Evolutionary conservation across 2,797 vertebrate genomes (phyloP).

Genomic region (Eospalax fontanierii): DNA sequence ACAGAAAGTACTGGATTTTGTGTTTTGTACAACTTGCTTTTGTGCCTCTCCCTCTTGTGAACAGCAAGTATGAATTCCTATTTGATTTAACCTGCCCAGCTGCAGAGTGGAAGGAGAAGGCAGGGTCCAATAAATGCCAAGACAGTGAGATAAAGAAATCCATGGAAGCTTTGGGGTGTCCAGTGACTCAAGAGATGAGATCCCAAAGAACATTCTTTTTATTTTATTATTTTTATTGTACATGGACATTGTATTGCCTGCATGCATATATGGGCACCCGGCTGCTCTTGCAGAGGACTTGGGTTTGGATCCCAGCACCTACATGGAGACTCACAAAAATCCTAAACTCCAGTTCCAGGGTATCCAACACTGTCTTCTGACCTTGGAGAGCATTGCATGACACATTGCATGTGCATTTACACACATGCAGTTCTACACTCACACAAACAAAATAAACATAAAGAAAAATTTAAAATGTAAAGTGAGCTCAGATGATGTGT

Average conservation of each 20-base stretch:
- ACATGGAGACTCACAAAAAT: no score
- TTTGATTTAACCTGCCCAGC: constrained; percentile 43
- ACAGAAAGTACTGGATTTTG: not conserved
- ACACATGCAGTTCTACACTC: no score
- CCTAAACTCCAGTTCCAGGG: no score
- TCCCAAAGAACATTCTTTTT: not conserved
- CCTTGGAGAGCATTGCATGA: no score
- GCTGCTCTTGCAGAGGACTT: no score
- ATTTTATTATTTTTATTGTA: no score
- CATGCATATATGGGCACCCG: no score
- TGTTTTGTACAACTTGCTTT: not conserved
- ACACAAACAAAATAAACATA: no score
- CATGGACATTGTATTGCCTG: no score
- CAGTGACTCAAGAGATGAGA: not conserved
- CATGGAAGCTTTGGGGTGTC: not conserved
- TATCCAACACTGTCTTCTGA: no score
- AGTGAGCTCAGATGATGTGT: not conserved
- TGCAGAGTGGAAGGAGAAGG: not conserved
- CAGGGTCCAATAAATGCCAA: constrained; percentile 64
- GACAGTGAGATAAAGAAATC: constrained; percentile 52
- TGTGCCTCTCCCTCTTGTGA: not conserved
- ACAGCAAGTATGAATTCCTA: not conserved
- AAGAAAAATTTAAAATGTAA: not conserved
- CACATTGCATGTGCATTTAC: no score
- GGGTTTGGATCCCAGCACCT: no score